Evolutionary conservation across 2,888 invertebrate genomes (phyloP).

Genomic region (Autographa gamma): DNA sequence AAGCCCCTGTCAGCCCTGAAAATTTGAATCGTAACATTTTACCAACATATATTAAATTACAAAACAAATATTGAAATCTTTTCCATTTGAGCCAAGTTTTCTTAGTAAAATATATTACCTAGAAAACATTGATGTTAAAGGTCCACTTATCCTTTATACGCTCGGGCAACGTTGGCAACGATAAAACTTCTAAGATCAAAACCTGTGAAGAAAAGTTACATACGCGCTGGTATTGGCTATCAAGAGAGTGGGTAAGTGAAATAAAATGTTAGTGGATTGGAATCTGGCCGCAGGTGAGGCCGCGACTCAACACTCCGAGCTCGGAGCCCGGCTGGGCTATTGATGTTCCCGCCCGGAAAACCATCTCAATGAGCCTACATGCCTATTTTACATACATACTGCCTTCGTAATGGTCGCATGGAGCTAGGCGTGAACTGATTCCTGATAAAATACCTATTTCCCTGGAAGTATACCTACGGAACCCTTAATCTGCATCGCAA

Average conservation of each 20-base stretch:
- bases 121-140: slow-evolving; percentile 24
- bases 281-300: slow-evolving; percentile 58
- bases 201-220: slow-evolving; percentile 47
- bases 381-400: slow-evolving; percentile 73
- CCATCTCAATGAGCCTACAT: slow-evolving; percentile 66
- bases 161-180: slow-evolving; percentile 25
- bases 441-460: slow-evolving; percentile 69
- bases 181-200: slow-evolving; percentile 46
- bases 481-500: slow-evolving; percentile 68
- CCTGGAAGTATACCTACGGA: slow-evolving; percentile 58
- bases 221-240: slow-evolving; percentile 57
- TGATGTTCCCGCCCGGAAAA: slow-evolving; percentile 64
- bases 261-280: slow-evolving; percentile 62
- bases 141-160: slow-evolving; percentile 28
- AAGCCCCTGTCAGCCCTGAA: slow-evolving; percentile 29
- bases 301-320: slow-evolving; percentile 55
- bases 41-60: neutral
- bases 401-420: slow-evolving; percentile 70
- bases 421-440: slow-evolving; percentile 73
- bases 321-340: slow-evolving; percentile 59
- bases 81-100: neutral
- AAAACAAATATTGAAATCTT: slow-evolving; percentile 5
- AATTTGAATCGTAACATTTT: slow-evolving; percentile 40
- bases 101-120: slow-evolving; percentile 15
- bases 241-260: slow-evolving; percentile 58